Conservation (phyloP, 2,113 vertebrate genomes). For the Heteronetta atricapilla region DNA sequence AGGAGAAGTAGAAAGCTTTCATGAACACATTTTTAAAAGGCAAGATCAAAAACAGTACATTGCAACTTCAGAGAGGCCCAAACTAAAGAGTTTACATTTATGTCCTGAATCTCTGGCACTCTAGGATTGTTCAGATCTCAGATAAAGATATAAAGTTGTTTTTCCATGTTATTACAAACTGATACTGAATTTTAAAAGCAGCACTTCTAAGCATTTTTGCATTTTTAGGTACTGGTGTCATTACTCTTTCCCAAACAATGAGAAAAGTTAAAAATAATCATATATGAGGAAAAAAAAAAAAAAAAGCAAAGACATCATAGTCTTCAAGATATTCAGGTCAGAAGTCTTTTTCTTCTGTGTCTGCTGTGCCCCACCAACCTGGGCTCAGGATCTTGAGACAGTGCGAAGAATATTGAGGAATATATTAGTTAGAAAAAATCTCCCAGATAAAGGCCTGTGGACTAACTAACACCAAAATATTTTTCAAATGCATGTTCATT, state of each 20-base stretch:
- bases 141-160: neutral
- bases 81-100: neutral
- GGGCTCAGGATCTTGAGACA: neutral
- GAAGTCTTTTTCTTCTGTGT: neutral
- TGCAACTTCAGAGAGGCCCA: neutral
- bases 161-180: neutral
- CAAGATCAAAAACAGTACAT: neutral
- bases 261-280: neutral
- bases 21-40: neutral
- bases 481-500: neutral
- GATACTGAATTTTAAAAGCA: neutral
- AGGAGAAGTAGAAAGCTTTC: slow-evolving; percentile 10
- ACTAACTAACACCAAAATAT: neutral
- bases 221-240: neutral
- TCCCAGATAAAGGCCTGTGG: neutral
- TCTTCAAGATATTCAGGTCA: neutral
- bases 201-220: neutral
- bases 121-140: neutral
- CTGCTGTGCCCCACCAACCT: neutral
- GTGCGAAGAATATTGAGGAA: neutral
- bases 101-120: neutral
- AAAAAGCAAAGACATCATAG: neutral
- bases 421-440: neutral
- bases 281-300: neutral
- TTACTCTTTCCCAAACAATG: neutral